phyloP scores from a whole-genome alignment of 2,888 invertebrate species.

The Xanthorhoe designata region DNA sequence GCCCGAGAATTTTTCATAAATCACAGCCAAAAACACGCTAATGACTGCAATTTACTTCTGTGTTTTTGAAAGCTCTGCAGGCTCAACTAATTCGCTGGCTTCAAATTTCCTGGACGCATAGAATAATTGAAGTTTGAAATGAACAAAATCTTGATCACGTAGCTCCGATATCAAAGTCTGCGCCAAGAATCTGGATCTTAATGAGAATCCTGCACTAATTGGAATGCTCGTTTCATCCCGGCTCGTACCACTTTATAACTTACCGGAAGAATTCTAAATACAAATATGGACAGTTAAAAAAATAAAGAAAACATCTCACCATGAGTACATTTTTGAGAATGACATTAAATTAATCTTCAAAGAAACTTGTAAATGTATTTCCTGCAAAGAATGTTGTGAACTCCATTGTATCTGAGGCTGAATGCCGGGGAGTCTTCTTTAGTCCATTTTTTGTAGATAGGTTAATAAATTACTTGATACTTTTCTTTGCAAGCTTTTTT shows the following conservation, averaged over 20 bases:
- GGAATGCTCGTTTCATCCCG: constrained; percentile 74
- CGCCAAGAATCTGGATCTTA: constrained; percentile 78
- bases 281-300: constrained; percentile 11
- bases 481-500: constrained; percentile 33
- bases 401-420: constrained; percentile 47
- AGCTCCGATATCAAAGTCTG: constrained; percentile 73
- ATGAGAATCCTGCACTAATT: constrained; percentile 80
- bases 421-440: constrained; percentile 45
- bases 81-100: constrained; percentile 21
- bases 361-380: constrained; percentile 49
- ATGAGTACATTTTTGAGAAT: constrained; percentile 30
- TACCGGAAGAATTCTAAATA: constrained; percentile 55
- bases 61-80: constrained; percentile 24
- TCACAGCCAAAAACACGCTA: constrained; percentile 27
- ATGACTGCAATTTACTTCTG: constrained; percentile 27
- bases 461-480: constrained; percentile 51
- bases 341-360: background rate
- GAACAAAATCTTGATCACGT: constrained; percentile 77
- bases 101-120: constrained; percentile 28
- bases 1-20: constrained; percentile 33
- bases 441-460: constrained; percentile 43
- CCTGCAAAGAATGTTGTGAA: constrained; percentile 46
- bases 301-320: constrained; percentile 9
- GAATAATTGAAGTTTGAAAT: constrained; percentile 55
- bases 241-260: constrained; percentile 65